Evolutionary conservation across 1,140 invertebrate genomes (phyloP).

Genomic region (Drosophila navojoa): DNA sequence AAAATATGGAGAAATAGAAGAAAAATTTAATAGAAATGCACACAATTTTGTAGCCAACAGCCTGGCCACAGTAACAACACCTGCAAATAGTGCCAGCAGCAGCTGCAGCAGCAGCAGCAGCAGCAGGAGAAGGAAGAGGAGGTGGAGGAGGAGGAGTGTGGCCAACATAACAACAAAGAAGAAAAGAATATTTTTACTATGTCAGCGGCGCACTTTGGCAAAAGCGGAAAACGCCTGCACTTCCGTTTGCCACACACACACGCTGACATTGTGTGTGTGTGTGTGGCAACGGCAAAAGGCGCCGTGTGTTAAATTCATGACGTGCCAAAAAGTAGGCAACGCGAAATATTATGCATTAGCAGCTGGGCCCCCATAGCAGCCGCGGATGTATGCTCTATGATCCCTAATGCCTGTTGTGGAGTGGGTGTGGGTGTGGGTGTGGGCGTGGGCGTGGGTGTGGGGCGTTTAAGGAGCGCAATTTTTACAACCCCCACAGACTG

Average conservation of each 20-base stretch:
- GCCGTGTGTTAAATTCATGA: conserved; percentile 71
- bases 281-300: conserved; percentile 25
- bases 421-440: neutral
- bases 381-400: conserved; percentile 21
- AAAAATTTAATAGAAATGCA: conserved; percentile 69
- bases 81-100: conserved; percentile 3
- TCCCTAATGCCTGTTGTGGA: conserved; percentile 43
- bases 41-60: conserved; percentile 70
- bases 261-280: conserved; percentile 9
- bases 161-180: conserved; percentile 10
- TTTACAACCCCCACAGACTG: conserved; percentile 62
- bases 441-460: neutral
- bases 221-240: conserved; percentile 78
- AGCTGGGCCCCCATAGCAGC: conserved; percentile 22
- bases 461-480: conserved; percentile 28
- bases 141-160: neutral
- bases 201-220: conserved; percentile 60
- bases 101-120: no score
- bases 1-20: conserved; percentile 51
- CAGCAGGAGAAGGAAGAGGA: no score
- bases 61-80: conserved; percentile 55
- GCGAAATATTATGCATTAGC: conserved; percentile 77
- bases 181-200: conserved; percentile 45
- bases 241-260: conserved; percentile 61
- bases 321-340: conserved; percentile 70